Conservation (phyloP, 2,888 invertebrate genomes). For the Psylliodes chrysocephalus region DNA sequence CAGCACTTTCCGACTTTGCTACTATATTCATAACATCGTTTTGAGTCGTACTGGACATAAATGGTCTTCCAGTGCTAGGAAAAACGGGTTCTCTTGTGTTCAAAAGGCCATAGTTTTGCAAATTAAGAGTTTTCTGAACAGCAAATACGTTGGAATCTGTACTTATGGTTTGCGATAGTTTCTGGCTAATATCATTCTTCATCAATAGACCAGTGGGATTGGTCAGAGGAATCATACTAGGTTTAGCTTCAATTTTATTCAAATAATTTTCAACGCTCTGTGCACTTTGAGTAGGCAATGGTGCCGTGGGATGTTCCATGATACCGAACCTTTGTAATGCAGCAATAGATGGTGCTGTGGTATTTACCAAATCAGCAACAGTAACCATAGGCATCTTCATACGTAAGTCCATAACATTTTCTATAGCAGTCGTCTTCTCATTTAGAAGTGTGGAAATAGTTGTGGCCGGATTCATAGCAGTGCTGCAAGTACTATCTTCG, state of each 20-base stretch:
- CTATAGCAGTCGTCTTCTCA: constrained; percentile 52
- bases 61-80: constrained; percentile 50
- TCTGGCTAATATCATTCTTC: constrained; percentile 44
- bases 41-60: constrained; percentile 47
- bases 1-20: constrained; percentile 57
- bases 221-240: constrained; percentile 37
- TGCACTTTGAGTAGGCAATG: constrained; percentile 69
- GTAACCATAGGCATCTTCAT: constrained; percentile 72
- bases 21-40: constrained; percentile 52
- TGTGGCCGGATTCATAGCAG: constrained; percentile 38
- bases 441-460: constrained; percentile 13
- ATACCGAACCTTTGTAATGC: constrained; percentile 66
- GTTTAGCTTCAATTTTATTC: constrained; percentile 65
- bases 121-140: constrained; percentile 41
- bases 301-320: constrained; percentile 62
- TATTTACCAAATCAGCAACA: constrained; percentile 64
- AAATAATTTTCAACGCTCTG: constrained; percentile 71
- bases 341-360: constrained; percentile 69
- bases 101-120: constrained; percentile 42
- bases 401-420: constrained; percentile 73
- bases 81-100: constrained; percentile 47
- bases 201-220: constrained; percentile 41
- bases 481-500: constrained; percentile 54
- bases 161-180: constrained; percentile 43
- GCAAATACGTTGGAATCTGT: constrained; percentile 35